These are phyloP conservation scores for Chrysotoxum bicinctum DNA, from an alignment of 2,888 invertebrate species.

Conservation along the genomic window DNA sequence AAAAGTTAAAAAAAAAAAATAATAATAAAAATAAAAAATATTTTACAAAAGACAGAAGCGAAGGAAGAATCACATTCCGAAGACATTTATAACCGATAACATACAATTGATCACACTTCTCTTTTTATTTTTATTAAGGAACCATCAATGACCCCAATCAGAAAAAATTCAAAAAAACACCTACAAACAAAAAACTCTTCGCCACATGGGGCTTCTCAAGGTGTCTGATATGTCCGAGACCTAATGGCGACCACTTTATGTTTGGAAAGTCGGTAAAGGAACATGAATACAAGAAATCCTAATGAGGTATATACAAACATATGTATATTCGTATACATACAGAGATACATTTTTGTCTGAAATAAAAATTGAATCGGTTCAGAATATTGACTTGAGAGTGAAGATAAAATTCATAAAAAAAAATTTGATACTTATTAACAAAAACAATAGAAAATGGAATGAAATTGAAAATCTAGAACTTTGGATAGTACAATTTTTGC, in stretches of 20 bases:
- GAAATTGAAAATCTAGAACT: no score
- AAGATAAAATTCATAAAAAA: not conserved
- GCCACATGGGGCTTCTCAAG: constrained; percentile 53
- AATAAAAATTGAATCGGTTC: not conserved
- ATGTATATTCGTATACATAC: no score
- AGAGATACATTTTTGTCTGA: not conserved
- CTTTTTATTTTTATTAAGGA: constrained; percentile 36
- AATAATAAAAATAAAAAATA: not conserved
- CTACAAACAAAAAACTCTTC: constrained; percentile 24
- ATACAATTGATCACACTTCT: constrained; percentile 50
- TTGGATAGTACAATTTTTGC: no score
- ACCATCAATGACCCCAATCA: constrained; percentile 69
- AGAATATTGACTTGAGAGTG: not conserved
- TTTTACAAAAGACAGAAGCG: constrained; percentile 63
- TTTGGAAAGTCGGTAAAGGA: not conserved
- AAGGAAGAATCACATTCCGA: constrained; percentile 60
- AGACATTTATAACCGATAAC: constrained; percentile 58
- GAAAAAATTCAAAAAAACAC: not conserved
- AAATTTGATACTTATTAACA: no score
- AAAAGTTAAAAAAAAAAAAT: not conserved
- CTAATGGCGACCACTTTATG: constrained; percentile 57
- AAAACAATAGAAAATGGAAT: no score
- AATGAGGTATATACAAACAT: not conserved
- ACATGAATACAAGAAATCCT: not conserved
- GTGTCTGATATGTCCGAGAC: constrained; percentile 68